A percentile compares a stretch with the other conserved stretches of the same genome.
Evolutionary conservation across 30 jellyfish, hydroid and myxozoan genomes (phyloP).

Genomic region (Turritopsis dohrnii): DNA sequence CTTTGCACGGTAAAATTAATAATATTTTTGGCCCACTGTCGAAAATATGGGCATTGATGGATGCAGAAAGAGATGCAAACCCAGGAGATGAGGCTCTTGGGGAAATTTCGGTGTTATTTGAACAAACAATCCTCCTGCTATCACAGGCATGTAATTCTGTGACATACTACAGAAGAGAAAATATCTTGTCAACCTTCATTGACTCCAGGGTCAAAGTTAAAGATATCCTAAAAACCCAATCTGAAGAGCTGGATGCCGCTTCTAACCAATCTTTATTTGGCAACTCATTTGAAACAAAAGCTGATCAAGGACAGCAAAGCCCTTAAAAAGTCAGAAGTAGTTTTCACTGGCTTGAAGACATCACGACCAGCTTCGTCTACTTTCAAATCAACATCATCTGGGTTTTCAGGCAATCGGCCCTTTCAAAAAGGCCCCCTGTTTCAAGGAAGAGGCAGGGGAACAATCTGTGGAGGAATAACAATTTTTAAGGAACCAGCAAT

Average conservation of each 20-base stretch:
- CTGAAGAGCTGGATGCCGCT: not conserved
- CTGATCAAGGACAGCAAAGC: too few species aligned
- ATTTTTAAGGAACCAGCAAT: not conserved
- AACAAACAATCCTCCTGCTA: constrained; percentile 8
- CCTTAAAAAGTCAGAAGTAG: too few species aligned
- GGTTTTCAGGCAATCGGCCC: too few species aligned
- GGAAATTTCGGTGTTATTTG: not conserved
- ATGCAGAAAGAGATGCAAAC: too few species aligned
- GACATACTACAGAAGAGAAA: not conserved
- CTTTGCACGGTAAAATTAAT: not conserved
- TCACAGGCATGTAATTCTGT: not conserved
- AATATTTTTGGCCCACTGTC: too few species aligned
- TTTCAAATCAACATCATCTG: too few species aligned
- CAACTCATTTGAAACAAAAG: not conserved
- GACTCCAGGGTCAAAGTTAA: not conserved
- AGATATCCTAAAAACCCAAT: not conserved
- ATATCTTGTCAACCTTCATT: not conserved
- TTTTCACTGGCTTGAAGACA: too few species aligned
- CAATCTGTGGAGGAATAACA: not conserved
- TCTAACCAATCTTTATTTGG: not conserved
- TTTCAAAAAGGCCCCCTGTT: not conserved
- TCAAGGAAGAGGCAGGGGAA: not conserved
- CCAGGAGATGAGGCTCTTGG: too few species aligned
- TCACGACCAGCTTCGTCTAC: too few species aligned
- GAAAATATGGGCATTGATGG: too few species aligned